Evolutionary conservation across 1,140 invertebrate genomes (phyloP), one percentile per base, ranked within the genome.

Genomic region (Diploscapter pachys): DNA sequence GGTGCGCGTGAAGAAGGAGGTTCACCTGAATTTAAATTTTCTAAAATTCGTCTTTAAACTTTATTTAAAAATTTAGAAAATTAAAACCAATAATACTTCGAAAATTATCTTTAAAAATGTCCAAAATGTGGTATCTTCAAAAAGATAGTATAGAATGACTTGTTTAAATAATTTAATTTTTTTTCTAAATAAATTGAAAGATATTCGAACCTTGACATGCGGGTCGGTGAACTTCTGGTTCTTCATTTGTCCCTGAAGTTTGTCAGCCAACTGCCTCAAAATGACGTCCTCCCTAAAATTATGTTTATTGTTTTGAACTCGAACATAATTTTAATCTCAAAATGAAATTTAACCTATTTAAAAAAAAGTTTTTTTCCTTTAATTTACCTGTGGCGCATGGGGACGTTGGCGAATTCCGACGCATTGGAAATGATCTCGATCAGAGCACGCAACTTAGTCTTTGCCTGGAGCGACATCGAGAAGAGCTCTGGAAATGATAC

Each of bases 381-480:
- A 59, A 11, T 31, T 31, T 59, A 59, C 9, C 93, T 90, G 85
- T 99, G 96, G 65, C 97, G 87, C 63, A 99, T 94, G 9, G 94
- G 92, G 69, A 99, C 91, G 80, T 91, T 91, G 79, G 95, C 93
- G 86, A 98, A 99, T 88, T 99, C 97, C 0, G 94, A 93, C 0
- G 97, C 96, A 55, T 93, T 94, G 0, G 95, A 93, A 55, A 99
- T 96, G 81, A 99, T 99, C 88, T 99, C 97, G 76, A 99, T 87
- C 0, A 99, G 88, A 55, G 95, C 95, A 50, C 95, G 90, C 63
- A 98, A 93, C 88, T 99, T 99, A 0, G 96, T 99, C 88, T 98
- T 99, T 76, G 90, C 93, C 67, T 95, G 98, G 4, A 99, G 86
- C 3, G 96, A 98, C 80, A 97, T 90, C 82, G 93, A 96, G 89